phyloP scores from a whole-genome alignment of 2,113 vertebrate species.

The Excalfactoria chinensis region DNA sequence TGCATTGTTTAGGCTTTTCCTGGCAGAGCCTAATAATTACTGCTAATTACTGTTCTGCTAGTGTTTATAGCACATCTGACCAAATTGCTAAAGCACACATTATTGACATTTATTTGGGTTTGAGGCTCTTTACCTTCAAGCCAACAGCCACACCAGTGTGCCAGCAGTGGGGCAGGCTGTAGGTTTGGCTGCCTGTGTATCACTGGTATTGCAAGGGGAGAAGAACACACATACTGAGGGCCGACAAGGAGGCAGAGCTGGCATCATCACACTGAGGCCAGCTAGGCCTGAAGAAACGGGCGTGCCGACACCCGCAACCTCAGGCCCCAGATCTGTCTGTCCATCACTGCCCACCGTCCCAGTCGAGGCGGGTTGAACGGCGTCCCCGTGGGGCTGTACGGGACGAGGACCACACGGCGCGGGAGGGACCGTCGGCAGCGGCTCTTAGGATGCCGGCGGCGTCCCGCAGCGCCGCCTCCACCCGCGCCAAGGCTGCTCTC shows the following conservation, averaged over 20 bases:
- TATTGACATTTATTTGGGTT: not conserved
- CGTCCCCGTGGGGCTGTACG: too few relatives aligned
- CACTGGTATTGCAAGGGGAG: not conserved
- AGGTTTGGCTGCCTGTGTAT: too few relatives aligned
- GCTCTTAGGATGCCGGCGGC: too few relatives aligned
- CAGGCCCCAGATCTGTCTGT: too few relatives aligned
- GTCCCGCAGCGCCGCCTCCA: too few relatives aligned
- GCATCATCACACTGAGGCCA: not conserved
- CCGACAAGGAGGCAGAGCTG: fast-evolving
- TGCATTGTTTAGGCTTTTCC: not conserved
- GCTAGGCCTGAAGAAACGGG: not conserved
- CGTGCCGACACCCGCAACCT: too few relatives aligned
- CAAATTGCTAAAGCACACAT: not conserved
- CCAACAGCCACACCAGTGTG: not conserved
- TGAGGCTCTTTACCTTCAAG: not conserved
- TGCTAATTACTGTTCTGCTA: not conserved
- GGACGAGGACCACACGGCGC: too few relatives aligned
- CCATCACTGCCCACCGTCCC: too few relatives aligned
- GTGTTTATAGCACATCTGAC: not conserved
- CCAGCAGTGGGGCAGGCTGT: not conserved
- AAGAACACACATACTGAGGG: not conserved
- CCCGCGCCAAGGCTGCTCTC: too few relatives aligned
- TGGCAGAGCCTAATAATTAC: not conserved
- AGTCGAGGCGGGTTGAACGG: too few relatives aligned
- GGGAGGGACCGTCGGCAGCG: too few relatives aligned